These are phyloP conservation scores for Tipula confusa DNA, from an alignment of 2,888 invertebrate genomes.

Conservation along the genomic window DNA sequence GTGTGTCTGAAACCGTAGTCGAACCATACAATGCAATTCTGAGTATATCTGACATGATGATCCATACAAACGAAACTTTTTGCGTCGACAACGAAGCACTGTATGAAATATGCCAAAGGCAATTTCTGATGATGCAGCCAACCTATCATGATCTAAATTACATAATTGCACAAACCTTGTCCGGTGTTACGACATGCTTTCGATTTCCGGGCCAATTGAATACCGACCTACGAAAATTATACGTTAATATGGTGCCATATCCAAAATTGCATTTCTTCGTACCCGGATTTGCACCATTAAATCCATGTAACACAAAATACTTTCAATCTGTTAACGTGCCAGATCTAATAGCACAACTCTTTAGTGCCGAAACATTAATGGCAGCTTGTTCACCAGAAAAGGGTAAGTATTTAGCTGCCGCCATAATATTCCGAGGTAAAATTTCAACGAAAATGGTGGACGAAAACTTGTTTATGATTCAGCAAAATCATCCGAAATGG, in stretches of 20 bases:
- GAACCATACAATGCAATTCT: conserved; percentile 46
- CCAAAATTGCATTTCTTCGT: not conserved
- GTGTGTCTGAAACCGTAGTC: conserved; percentile 44
- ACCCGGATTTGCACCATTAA: not conserved
- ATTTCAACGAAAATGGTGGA: conserved; percentile 78
- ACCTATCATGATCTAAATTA: conserved; percentile 41
- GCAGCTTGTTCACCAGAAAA: conserved; percentile 74
- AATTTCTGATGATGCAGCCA: conserved; percentile 37
- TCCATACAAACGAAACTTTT: conserved; percentile 43
- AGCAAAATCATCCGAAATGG: conserved; percentile 68
- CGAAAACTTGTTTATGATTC: conserved; percentile 71
- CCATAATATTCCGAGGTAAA: conserved; percentile 64
- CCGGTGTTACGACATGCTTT: not conserved
- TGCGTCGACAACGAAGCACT: conserved; percentile 43
- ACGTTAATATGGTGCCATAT: not conserved
- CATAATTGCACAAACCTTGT: conserved; percentile 47
- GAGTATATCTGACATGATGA: conserved; percentile 41
- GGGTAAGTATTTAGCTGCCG: conserved; percentile 73
- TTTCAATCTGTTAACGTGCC: conserved; percentile 66
- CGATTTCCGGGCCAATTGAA: conserved; percentile 50
- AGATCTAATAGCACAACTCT: conserved; percentile 66
- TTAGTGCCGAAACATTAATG: conserved; percentile 77
- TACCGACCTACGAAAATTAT: not conserved
- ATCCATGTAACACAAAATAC: conserved; percentile 58
- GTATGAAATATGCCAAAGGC: conserved; percentile 40